These are phyloP conservation scores for Ptychobarbus kaznakovi DNA, from an alignment of 2,797 vertebrate genomes.

Conservation along the genomic window DNA sequence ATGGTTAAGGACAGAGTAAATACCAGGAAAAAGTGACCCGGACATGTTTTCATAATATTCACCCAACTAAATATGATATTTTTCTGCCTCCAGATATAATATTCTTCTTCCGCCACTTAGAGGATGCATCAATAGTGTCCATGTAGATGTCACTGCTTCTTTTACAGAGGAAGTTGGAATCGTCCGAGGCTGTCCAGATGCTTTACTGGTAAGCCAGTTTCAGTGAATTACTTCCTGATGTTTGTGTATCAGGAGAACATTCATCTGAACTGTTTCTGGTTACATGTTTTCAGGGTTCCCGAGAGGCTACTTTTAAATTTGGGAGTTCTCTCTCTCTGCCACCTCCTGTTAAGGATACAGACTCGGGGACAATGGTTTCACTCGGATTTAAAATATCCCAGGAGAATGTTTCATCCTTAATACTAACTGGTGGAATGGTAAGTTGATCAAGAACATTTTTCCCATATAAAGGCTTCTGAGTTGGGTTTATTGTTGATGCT, in stretches of 20 bases:
- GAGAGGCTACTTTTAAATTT: constrained; percentile 49
- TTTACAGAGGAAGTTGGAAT: constrained; percentile 64
- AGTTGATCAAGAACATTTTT: constrained; percentile 3
- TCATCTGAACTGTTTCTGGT: neutral
- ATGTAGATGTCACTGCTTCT: neutral
- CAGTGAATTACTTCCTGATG: neutral
- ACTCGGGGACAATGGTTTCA: constrained; percentile 57
- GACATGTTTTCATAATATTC: neutral
- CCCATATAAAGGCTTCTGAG: neutral
- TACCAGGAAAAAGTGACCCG: neutral
- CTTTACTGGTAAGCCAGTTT: constrained; percentile 62
- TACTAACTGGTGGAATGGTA: constrained; percentile 64
- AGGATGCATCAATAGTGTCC: constrained; percentile 66
- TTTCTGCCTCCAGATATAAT: constrained; percentile 65
- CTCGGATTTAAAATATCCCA: constrained; percentile 67
- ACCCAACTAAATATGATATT: neutral
- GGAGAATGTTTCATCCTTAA: constrained; percentile 47
- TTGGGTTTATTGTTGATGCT: neutral
- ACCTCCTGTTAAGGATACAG: constrained; percentile 2
- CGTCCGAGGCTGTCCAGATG: constrained; percentile 63
- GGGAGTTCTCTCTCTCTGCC: constrained; percentile 55
- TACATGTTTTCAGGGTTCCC: constrained; percentile 60
- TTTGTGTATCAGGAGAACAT: neutral
- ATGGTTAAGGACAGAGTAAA: neutral
- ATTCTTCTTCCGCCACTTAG: constrained; percentile 63